Conservation (phyloP, 1,140 invertebrate species). For the Procambarus clarkii region DNA sequence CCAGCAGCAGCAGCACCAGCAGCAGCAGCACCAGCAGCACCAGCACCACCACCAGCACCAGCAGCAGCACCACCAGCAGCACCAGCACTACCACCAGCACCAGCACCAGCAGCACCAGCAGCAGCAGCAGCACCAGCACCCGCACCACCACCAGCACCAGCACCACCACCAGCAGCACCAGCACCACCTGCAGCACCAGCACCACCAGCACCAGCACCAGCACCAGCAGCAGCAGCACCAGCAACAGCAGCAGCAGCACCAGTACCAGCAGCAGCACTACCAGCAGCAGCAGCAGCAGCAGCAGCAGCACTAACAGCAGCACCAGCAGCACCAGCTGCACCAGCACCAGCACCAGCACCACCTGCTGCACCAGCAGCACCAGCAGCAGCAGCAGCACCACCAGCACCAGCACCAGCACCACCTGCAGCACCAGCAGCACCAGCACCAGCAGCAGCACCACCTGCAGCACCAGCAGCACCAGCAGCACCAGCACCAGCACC, state of each 20-base stretch:
- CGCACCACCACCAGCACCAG: too few species aligned
- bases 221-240: neutral
- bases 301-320: neutral
- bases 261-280: neutral
- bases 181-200: neutral
- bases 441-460: neutral
- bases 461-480: neutral
- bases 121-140: too few species aligned
- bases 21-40: too few species aligned
- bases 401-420: conserved; percentile 18
- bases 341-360: neutral
- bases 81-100: too few species aligned
- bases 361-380: conserved; percentile 11
- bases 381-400: conserved; percentile 12
- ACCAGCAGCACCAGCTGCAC: neutral
- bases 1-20: too few species aligned
- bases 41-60: too few species aligned
- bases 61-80: too few species aligned
- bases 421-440: too few species aligned
- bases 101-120: too few species aligned
- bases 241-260: neutral
- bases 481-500: too few species aligned
- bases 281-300: neutral
- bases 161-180: too few species aligned
- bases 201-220: neutral